A percentile compares a stretch with the other conserved stretches of the same genome.
Conservation (phyloP, 2,888 invertebrate genomes). For the Sminthurides aquaticus region DNA sequence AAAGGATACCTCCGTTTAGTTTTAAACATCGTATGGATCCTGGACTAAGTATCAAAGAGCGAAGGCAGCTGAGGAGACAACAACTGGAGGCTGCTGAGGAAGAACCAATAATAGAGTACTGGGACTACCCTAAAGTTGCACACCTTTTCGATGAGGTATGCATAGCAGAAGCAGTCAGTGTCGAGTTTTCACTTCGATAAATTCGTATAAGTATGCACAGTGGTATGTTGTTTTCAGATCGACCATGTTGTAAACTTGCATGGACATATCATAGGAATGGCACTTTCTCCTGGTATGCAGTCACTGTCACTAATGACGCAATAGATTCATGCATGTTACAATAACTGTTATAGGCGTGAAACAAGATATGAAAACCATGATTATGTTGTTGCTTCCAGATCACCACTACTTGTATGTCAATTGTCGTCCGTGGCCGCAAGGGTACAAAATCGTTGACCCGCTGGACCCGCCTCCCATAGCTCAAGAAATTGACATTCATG, state of each 20-base stretch:
- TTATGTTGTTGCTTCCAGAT: constrained; percentile 22
- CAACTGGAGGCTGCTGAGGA: constrained; percentile 7
- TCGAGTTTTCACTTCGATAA: too few species aligned
- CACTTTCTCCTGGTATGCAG: constrained; percentile 57
- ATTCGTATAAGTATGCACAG: too few species aligned
- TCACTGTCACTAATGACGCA: neutral
- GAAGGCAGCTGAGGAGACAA: constrained; percentile 50
- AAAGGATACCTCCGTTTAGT: constrained; percentile 61
- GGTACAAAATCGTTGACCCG: constrained; percentile 65
- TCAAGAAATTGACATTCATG: constrained; percentile 78
- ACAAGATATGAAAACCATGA: too few species aligned
- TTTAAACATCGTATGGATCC: constrained; percentile 63
- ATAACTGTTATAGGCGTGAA: too few species aligned
- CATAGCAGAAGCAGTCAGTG: too few species aligned
- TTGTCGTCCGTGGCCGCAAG: constrained; percentile 69
- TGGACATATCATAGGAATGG: constrained; percentile 71
- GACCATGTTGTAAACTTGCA: constrained; percentile 72
- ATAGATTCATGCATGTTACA: too few species aligned
- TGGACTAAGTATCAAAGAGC: constrained; percentile 60
- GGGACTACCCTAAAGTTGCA: constrained; percentile 29
- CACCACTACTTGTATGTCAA: constrained; percentile 66
- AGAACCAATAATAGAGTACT: constrained; percentile 24
- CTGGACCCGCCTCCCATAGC: constrained; percentile 75
- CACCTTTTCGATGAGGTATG: constrained; percentile 34
- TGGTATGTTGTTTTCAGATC: too few species aligned